Percentiles rank a stretch among this genome's conserved stretches.
phyloP scores from a whole-genome alignment of 2,797 vertebrate genomes.

The Furcifer pardalis region DNA sequence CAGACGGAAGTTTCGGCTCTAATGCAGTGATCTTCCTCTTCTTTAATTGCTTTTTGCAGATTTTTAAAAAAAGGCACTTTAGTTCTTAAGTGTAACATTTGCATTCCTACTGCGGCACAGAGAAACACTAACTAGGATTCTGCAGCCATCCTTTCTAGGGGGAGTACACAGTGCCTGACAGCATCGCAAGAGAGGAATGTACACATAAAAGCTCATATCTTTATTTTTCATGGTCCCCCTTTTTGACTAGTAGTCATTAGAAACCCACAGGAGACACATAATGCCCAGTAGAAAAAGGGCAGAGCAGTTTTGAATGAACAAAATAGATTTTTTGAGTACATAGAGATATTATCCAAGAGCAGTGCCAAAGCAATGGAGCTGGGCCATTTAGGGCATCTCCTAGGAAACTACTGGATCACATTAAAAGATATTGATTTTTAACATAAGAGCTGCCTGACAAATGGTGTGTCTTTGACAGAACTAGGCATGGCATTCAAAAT shows the following conservation, averaged over 20 bases:
- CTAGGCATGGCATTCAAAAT: constrained; percentile 60
- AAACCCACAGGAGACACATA: constrained; percentile 65
- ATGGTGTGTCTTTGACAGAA: constrained; percentile 63
- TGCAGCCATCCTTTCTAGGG: constrained; percentile 58
- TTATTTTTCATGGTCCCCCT: constrained; percentile 20
- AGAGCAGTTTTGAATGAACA: constrained; percentile 70
- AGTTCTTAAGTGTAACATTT: constrained; percentile 70
- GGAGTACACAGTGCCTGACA: constrained; percentile 50
- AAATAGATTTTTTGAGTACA: constrained; percentile 76
- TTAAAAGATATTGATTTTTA: constrained; percentile 75
- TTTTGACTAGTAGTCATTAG: constrained; percentile 70
- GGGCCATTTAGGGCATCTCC: constrained; percentile 79
- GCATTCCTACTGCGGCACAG: constrained; percentile 65
- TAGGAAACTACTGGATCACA: constrained; percentile 82
- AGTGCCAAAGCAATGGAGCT: constrained; percentile 68
- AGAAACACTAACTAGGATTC: constrained; percentile 69
- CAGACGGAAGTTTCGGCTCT: constrained; percentile 49
- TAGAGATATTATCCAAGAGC: constrained; percentile 75
- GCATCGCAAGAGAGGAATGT: constrained; percentile 56
- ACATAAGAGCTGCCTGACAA: constrained; percentile 73
- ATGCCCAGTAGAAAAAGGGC: constrained; percentile 71
- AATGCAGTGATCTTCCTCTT: constrained; percentile 57
- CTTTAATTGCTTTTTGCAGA: constrained; percentile 63
- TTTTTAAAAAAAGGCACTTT: constrained; percentile 71
- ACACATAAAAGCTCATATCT: constrained; percentile 44